Evolutionary conservation across 64 coral and sea anemone genomes (phyloP), one percentile per base, ranked within the genome.

Genomic region (Montipora capricornis): DNA sequence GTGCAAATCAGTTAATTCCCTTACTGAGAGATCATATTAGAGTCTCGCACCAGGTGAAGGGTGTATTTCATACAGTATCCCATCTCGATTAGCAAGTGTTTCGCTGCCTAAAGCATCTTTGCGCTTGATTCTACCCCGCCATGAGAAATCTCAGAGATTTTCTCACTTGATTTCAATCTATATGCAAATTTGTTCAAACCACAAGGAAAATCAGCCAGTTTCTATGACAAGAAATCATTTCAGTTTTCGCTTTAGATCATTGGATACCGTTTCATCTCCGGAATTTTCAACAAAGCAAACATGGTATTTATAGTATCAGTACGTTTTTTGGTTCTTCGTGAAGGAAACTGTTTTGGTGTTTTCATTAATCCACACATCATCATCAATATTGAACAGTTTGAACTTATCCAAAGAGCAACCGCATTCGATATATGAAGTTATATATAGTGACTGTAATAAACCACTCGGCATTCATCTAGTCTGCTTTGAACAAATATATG

Each of bases 381-480:
- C 44, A 71, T 86, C 44, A 86, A 86, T 86, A 86, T 51, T 86
- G 70, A 71, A 86, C 66, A 50, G 4, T 20, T 46, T 84, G 14
- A 68, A 20, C 68, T 84, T 44, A 60, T 17, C 24, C 37, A 10
- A 26, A 71, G 49, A 15, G 14, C 9, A 64, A 70, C 29, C 4
- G 79, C 49, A 14, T 68, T 26, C 48, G 44, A 44, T n/a, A 71
- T 20, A 51, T 14, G 44, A 46, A 19, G 24, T n/a, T 7, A 22
- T 24, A 70, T 8, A 51, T n/a, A 20, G 19, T 47, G 15, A 0
- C 8, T 19, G 66, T 8, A 86, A 71, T 67, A n/a, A 1, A 6
- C 53, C 53, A 11, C 74, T 44, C 37, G 37, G 37, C 37, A 37
- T 37, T 37, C 37, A 37, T 37, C 37, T 37, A 37, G 37, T 37